Conservation (phyloP, 1,140 invertebrate genomes). For the Drosophila elegans region DNA sequence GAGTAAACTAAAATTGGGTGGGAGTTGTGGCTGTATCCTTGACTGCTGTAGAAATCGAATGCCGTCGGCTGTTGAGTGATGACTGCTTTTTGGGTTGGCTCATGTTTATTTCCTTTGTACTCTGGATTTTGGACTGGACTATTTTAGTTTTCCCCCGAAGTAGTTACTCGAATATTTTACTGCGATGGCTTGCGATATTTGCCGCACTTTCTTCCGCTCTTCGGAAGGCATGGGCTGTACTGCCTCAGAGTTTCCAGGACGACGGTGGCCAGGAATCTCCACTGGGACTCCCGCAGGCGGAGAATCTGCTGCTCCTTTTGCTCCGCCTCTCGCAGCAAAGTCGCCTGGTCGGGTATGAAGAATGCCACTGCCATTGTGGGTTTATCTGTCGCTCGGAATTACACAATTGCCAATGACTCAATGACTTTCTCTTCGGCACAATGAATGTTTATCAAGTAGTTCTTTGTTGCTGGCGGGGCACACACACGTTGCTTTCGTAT, state of each 20-base stretch:
- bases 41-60: slow-evolving; percentile 32
- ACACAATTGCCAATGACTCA: slow-evolving; percentile 76
- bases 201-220: slow-evolving; percentile 58
- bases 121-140: slow-evolving; percentile 50
- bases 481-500: slow-evolving; percentile 42
- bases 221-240: slow-evolving; percentile 58
- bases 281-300: slow-evolving; percentile 65
- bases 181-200: slow-evolving; percentile 75
- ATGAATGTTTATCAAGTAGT: slow-evolving; percentile 71
- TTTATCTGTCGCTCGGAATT: slow-evolving; percentile 59
- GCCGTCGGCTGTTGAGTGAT: slow-evolving; percentile 43
- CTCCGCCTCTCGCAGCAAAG: slow-evolving; percentile 64
- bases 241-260: slow-evolving; percentile 67
- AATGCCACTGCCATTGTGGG: slow-evolving; percentile 75
- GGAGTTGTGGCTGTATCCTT: slow-evolving; percentile 21
- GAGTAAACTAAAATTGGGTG: slow-evolving; percentile 65
- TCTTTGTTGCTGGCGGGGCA: slow-evolving; percentile 53
- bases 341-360: slow-evolving; percentile 76
- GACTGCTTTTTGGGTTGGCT: slow-evolving; percentile 31
- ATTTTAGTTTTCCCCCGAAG: slow-evolving; percentile 18
- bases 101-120: slow-evolving; percentile 47
- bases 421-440: slow-evolving; percentile 73
- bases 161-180: slow-evolving; percentile 32
- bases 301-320: slow-evolving; percentile 75
- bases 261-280: slow-evolving; percentile 70